Evolutionary conservation across 2,888 invertebrate species (phyloP).

Genomic region (Luperina testacea): DNA sequence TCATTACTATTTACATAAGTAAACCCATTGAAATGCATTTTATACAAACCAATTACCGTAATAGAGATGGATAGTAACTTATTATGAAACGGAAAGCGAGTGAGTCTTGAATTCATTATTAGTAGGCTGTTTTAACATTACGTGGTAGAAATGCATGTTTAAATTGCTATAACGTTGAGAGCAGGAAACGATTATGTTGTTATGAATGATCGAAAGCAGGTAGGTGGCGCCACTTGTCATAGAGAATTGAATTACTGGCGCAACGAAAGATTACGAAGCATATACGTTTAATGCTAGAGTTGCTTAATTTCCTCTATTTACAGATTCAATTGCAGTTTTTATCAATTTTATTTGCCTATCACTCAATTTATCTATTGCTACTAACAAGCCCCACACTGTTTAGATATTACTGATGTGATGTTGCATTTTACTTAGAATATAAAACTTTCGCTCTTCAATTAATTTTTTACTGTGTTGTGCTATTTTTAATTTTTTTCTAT

Average conservation of each 20-base stretch:
- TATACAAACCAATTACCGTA: constrained; percentile 45
- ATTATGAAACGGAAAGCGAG: constrained; percentile 49
- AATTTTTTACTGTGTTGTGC: neutral
- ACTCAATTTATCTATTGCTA: neutral
- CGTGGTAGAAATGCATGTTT: constrained; percentile 53
- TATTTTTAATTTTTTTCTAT: neutral
- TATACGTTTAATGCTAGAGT: constrained; percentile 23
- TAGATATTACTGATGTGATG: neutral
- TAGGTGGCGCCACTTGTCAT: constrained; percentile 53
- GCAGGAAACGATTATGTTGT: constrained; percentile 61
- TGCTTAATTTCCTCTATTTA: constrained; percentile 39
- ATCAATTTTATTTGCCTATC: neutral
- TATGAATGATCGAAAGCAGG: constrained; percentile 45
- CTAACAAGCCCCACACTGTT: neutral
- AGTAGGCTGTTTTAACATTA: constrained; percentile 50
- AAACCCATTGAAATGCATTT: constrained; percentile 40
- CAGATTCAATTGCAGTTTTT: constrained; percentile 6
- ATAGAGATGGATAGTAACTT: constrained; percentile 30
- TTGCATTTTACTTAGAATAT: neutral
- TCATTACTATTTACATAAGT: constrained; percentile 50
- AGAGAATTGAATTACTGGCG: constrained; percentile 48
- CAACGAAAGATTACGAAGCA: constrained; percentile 34
- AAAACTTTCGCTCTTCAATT: neutral
- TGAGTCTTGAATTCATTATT: constrained; percentile 47
- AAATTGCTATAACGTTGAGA: constrained; percentile 44